These are phyloP conservation scores for Stomatorhinus ivindoensis DNA, from an alignment of 2,113 vertebrate genomes.

Conservation along the genomic window DNA sequence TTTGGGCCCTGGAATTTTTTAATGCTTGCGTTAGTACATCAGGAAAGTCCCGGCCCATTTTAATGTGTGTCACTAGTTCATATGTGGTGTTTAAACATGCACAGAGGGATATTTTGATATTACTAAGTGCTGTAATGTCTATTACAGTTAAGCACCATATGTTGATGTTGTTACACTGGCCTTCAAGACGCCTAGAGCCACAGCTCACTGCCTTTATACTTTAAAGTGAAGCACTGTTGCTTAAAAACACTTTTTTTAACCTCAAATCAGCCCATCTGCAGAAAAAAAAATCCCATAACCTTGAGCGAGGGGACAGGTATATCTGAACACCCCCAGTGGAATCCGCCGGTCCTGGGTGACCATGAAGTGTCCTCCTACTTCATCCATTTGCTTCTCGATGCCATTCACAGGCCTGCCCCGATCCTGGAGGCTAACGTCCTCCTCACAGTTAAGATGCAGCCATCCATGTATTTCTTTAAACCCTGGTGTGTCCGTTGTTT, in stretches of 20 bases:
- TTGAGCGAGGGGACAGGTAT: background rate
- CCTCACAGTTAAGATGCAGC: background rate
- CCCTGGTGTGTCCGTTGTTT: background rate
- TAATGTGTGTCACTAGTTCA: background rate
- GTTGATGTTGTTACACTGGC: background rate
- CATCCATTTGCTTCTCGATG: background rate
- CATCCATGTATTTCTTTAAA: background rate
- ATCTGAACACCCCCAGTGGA: background rate
- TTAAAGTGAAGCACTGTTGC: background rate
- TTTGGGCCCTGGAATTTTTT: background rate
- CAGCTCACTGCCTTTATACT: background rate
- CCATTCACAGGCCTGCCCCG: background rate
- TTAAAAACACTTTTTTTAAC: background rate
- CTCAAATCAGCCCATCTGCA: background rate
- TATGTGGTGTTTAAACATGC: background rate
- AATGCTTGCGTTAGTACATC: background rate
- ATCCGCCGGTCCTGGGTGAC: background rate
- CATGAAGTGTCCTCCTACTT: background rate
- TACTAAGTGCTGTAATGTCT: background rate
- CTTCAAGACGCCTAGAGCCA: background rate
- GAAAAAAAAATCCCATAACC: background rate
- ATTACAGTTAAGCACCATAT: background rate
- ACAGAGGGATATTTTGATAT: background rate
- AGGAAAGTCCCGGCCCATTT: background rate
- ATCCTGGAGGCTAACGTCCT: background rate